Base-by-base conservation (phyloP, 37 sponge, comb jelly and placozoan genomes). In the Aphrocallistes beatrix region DNA sequence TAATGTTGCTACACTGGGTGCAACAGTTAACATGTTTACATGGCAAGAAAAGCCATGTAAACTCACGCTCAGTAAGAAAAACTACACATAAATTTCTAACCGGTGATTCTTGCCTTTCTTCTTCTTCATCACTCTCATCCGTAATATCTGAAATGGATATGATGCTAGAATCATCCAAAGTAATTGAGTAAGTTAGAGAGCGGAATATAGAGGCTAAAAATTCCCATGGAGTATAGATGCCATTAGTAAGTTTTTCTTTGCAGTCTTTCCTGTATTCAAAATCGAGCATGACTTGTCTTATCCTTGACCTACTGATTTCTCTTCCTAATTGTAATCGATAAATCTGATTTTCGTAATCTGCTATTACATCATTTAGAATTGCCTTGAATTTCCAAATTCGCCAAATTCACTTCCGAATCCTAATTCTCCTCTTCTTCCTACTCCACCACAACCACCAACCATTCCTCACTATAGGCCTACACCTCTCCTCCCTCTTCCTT, bases 101-200 rank as follows among this genome's bases (percentile, higher is more conserved):
- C n/a, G 75, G 45, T 42, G 45, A 42, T 60, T 60, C 75, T 60
- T 21, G 75, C 75, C 34, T 30, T 60, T 60, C 75, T 60, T 60
- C 75, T 32, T 60, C 75, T 60, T 32, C 21, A 60, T 60, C 75
- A 28, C 32, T 32, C n/a, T 60, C 75, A 60, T 60, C 25, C 8
- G 75, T 32, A 28, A 60, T 19, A 60, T 60, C 25, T 32, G 34
- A 32, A 60, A 60, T 60, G 34, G 75, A 60, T 42, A 42, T 42
- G 45, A 42, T 42, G 45, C 45, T 42, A 42, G 34, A 28, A 60
- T 60, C 75, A 60, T 32, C 75, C 34, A 60, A 60, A 28, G 17
- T 42, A 60, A 60, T 32, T 60, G 75, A 32, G 34, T 60, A 32
- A 32, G 75, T 60, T 60, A 60, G 34, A 32, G 75, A 60, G 75